Evolutionary conservation across 2,797 vertebrate genomes (phyloP).

Genomic region (Rhadinocentrus ornatus): DNA sequence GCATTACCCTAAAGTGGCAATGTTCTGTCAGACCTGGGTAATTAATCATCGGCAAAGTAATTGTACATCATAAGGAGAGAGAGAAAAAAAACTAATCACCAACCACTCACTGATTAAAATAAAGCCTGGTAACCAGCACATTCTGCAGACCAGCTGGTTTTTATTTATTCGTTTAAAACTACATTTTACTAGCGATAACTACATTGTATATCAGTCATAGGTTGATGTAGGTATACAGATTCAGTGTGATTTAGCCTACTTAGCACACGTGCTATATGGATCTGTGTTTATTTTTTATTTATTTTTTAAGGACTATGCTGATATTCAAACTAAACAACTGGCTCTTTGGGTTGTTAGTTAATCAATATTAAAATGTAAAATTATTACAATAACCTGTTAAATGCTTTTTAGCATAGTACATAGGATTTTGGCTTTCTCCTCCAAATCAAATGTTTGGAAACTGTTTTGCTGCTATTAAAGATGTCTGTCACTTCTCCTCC

Average conservation of each 20-base stretch:
- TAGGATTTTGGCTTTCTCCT: background rate
- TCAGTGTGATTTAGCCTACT: no score
- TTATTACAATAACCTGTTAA: background rate
- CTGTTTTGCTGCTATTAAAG: background rate
- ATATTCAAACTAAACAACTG: no score
- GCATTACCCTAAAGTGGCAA: background rate
- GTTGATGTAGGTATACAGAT: no score
- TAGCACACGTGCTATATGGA: no score
- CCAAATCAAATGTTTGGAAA: background rate
- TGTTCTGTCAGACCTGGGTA: background rate
- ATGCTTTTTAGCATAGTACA: background rate
- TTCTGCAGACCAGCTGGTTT: no score
- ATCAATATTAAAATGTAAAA: no score
- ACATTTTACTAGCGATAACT: no score
- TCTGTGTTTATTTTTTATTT: no score
- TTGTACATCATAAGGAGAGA: background rate
- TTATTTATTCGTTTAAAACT: no score
- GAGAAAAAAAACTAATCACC: background rate
- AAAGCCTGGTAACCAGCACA: background rate
- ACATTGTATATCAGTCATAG: no score
- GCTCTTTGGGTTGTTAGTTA: no score
- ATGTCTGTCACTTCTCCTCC: slow-evolving; percentile 33
- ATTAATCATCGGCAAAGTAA: background rate
- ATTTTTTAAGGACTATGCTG: no score
- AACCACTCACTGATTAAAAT: background rate